Evolutionary conservation across 2,113 vertebrate species (phyloP).

Genomic region (Rhadina sibilatrix): DNA sequence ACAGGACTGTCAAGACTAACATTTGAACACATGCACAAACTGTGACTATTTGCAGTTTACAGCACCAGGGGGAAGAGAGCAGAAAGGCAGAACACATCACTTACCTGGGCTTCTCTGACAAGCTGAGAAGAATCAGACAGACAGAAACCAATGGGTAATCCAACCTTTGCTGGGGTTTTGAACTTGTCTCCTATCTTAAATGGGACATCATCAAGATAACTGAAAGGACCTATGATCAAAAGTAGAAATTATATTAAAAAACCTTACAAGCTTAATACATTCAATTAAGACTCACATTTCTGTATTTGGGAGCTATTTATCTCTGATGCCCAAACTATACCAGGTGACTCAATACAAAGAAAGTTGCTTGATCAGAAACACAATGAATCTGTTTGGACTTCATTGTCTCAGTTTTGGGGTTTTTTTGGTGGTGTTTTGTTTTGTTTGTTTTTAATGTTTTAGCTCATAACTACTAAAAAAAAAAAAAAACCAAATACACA

Average conservation of each 20-base stretch:
- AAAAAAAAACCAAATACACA: background rate
- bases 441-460: background rate
- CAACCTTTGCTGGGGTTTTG: constrained; percentile 90
- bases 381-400: background rate
- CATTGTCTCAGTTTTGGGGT: background rate
- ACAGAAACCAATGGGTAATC: constrained; percentile 89
- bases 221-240: constrained; percentile 84
- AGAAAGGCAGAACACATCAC: constrained; percentile 4
- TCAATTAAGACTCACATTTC: background rate
- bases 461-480: background rate
- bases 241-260: background rate
- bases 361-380: background rate
- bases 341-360: background rate
- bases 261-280: background rate
- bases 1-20: background rate
- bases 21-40: background rate
- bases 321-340: background rate
- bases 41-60: background rate
- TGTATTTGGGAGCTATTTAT: background rate
- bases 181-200: constrained; percentile 97
- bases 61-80: background rate
- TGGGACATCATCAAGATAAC: constrained; percentile 95
- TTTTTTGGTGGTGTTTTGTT: background rate
- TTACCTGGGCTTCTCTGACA: constrained; percentile 82
- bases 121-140: constrained; percentile 80